These are phyloP conservation scores for Metacarcinus magister DNA, from an alignment of 2,888 invertebrate genomes.

Conservation along the genomic window DNA sequence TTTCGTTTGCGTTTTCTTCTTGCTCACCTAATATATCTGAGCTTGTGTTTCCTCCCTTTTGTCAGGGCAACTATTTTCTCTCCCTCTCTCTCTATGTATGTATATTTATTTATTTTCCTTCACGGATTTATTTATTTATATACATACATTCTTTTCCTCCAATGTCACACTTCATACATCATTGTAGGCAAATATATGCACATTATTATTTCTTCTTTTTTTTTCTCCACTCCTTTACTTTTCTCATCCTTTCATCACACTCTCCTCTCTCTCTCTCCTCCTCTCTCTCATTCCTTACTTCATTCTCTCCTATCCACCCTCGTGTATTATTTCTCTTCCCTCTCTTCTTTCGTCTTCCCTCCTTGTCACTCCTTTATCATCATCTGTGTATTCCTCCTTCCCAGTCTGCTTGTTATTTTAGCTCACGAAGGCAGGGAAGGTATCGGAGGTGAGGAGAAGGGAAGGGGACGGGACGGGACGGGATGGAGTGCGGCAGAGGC, in stretches of 20 bases:
- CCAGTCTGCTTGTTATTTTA: neutral
- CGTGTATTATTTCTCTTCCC: neutral
- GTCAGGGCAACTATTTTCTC: neutral
- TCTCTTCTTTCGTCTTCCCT: neutral
- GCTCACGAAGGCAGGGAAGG: neutral
- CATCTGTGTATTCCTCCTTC: neutral
- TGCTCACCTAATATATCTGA: too few species aligned
- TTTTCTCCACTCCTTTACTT: neutral
- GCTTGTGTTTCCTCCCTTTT: neutral
- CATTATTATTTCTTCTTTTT: neutral
- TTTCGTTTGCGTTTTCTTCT: neutral
- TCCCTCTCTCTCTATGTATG: neutral
- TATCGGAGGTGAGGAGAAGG: too few species aligned
- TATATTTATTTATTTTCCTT: neutral
- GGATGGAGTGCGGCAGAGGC: too few species aligned
- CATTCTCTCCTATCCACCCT: neutral
- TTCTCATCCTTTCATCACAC: neutral
- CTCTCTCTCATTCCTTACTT: neutral
- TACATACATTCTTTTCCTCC: neutral
- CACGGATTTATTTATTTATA: neutral
- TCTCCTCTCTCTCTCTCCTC: neutral
- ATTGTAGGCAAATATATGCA: neutral
- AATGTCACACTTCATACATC: neutral
- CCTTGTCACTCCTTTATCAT: neutral
- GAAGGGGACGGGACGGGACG: too few species aligned